A percentile compares a stretch with the other conserved stretches of the same genome.
Conservation (phyloP, 2,888 invertebrate genomes). For the Pardosa pseudoannulata region DNA sequence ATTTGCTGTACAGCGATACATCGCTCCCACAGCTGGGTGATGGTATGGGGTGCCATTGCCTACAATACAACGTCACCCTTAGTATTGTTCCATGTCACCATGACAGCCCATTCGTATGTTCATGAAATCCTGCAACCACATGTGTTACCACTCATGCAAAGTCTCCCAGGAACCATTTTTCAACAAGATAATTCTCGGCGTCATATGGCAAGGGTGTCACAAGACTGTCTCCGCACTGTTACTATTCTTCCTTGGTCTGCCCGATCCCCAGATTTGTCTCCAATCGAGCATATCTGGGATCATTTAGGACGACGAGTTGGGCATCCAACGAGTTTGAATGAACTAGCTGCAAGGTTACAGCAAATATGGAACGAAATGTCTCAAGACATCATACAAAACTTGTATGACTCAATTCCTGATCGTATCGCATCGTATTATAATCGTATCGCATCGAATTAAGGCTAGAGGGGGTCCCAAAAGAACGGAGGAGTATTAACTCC, state of each 20-base stretch:
- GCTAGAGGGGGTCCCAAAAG: too few species aligned
- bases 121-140: not conserved
- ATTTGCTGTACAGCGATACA: not conserved
- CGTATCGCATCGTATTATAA: too few species aligned
- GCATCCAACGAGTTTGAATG: conserved; percentile 8
- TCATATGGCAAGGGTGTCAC: not conserved
- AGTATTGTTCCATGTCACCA: not conserved
- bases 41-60: not conserved
- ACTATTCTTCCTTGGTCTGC: conserved; percentile 1
- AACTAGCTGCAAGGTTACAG: conserved; percentile 11
- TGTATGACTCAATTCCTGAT: too few species aligned
- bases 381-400: not conserved
- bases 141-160: not conserved
- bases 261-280: conserved; percentile 2
- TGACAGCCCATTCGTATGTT: not conserved
- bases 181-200: not conserved
- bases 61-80: not conserved
- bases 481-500: too few species aligned
- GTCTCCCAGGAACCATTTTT: not conserved
- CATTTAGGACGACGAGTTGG: conserved; percentile 6
- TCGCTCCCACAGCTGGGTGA: not conserved
- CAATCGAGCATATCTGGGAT: conserved; percentile 15
- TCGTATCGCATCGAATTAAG: too few species aligned
- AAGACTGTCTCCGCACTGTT: not conserved
- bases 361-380: conserved; percentile 27